These are phyloP conservation scores for Goniozus legneri DNA, from an alignment of 1,140 invertebrate genomes.

Conservation along the genomic window DNA sequence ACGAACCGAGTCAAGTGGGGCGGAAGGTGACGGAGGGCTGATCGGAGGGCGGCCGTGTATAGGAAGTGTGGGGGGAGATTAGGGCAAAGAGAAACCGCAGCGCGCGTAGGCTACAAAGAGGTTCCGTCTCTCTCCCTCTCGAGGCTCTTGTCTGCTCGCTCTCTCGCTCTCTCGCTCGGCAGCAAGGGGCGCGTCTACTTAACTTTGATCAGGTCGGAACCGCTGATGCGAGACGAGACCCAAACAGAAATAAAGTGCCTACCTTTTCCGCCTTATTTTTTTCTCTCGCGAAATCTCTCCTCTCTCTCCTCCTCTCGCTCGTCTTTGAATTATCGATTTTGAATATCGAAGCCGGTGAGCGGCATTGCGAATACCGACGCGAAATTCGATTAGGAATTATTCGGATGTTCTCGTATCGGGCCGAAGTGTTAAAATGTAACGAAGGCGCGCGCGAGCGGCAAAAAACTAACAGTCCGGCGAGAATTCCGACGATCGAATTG, in stretches of 20 bases:
- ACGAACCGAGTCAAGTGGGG: too few relatives aligned
- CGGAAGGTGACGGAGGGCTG: slow-evolving; percentile 18
- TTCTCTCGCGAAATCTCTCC: too few relatives aligned
- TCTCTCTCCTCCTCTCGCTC: slow-evolving; percentile 20
- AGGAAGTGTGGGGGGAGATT: slow-evolving; percentile 16
- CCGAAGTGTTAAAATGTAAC: too few relatives aligned
- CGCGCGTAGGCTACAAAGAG: slow-evolving; percentile 48
- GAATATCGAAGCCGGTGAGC: slow-evolving; percentile 1
- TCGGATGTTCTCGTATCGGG: too few relatives aligned
- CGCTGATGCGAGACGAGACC: slow-evolving; percentile 46
- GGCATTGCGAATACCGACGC: not conserved
- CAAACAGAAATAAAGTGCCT: slow-evolving; percentile 30
- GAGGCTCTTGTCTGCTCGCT: too few relatives aligned
- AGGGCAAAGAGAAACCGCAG: slow-evolving; percentile 48
- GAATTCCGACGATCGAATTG: too few relatives aligned
- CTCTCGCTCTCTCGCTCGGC: too few relatives aligned
- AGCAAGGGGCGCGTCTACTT: slow-evolving; percentile 51
- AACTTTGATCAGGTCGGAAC: slow-evolving; percentile 52
- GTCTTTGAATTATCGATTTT: slow-evolving; percentile 38
- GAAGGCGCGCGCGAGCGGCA: too few relatives aligned
- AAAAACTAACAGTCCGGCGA: too few relatives aligned
- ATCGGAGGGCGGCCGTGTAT: slow-evolving; percentile 15
- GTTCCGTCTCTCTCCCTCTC: too few relatives aligned
- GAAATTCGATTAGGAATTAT: slow-evolving; percentile 1
- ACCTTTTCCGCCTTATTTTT: slow-evolving; percentile 28